Evolutionary conservation across 2,113 vertebrate genomes (phyloP).

Genomic region (Pachycephala philippinensis): DNA sequence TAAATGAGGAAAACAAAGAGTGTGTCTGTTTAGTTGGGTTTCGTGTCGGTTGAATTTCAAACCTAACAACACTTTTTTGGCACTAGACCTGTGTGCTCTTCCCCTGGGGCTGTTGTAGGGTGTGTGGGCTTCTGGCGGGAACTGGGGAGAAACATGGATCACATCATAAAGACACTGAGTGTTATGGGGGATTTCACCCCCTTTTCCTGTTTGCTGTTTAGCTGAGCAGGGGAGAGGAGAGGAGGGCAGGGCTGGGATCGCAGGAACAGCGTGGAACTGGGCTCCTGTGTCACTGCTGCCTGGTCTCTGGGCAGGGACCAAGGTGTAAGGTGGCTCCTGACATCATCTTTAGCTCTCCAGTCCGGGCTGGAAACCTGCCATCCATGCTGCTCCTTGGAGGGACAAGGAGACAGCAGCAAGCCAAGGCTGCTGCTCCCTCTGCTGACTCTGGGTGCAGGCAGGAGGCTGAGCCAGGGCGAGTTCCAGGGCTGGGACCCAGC

Average conservation of each 20-base stretch:
- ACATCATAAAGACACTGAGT: not conserved
- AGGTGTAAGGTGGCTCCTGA: not conserved
- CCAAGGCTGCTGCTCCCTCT: slow-evolving; percentile 24
- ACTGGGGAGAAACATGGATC: not conserved
- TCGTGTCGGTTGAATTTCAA: not conserved
- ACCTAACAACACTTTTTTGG: not conserved
- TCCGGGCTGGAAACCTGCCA: not conserved
- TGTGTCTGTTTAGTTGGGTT: not conserved
- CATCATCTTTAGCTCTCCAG: not conserved
- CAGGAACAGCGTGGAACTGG: not conserved
- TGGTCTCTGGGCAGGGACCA: not conserved
- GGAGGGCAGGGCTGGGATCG: not conserved
- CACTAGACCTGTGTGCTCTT: not conserved
- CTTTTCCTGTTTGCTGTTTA: not conserved
- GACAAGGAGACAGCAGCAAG: not conserved
- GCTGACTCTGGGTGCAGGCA: not conserved
- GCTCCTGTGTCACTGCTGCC: rapidly evolving
- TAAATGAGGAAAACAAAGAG: slow-evolving; percentile 15
- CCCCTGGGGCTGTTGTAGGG: rapidly evolving
- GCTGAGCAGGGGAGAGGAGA: rapidly evolving
- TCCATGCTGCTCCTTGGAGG: not conserved
- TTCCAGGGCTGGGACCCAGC: not conserved
- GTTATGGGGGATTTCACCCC: not conserved
- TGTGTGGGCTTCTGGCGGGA: not conserved
- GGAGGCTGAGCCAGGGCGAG: rapidly evolving